These are phyloP conservation scores for Crambe crambe DNA, from an alignment of 37 sponge, comb jelly and placozoan species.

Conservation along the genomic window DNA sequence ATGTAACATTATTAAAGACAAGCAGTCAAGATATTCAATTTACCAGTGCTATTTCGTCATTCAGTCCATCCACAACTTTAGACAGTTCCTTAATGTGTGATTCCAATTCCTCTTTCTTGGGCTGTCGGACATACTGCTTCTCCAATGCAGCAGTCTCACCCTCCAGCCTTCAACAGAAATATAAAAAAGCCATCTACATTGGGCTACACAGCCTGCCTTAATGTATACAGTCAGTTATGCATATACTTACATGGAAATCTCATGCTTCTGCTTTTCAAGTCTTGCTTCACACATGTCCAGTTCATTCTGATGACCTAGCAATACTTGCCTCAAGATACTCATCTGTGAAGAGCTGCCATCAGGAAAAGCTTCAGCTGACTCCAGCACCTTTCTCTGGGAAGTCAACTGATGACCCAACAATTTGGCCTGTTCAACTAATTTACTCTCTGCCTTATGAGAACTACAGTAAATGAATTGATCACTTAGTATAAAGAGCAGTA, in stretches of 20 bases:
- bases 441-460: slow-evolving; percentile 56
- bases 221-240: too few species aligned
- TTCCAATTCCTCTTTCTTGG: slow-evolving; percentile 64
- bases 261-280: slow-evolving; percentile 38
- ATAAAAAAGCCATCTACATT: background rate
- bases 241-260: slow-evolving; percentile 46
- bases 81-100: slow-evolving; percentile 17
- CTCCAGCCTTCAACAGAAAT: slow-evolving; percentile 46
- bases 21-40: too few species aligned
- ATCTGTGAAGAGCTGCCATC: slow-evolving; percentile 59
- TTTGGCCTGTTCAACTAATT: slow-evolving; percentile 50
- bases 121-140: slow-evolving; percentile 47
- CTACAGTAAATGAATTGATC: slow-evolving; percentile 6
- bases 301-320: slow-evolving; percentile 75
- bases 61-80: slow-evolving; percentile 31
- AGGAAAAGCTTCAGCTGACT: slow-evolving; percentile 64
- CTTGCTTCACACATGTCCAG: slow-evolving; percentile 54
- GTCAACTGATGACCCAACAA: slow-evolving; percentile 49
- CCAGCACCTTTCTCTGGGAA: slow-evolving; percentile 58
- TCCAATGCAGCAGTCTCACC: slow-evolving; percentile 28
- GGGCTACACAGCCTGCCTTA: background rate
- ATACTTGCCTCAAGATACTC: slow-evolving; percentile 45
- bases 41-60: slow-evolving; percentile 38
- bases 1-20: too few species aligned
- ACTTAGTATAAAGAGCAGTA: background rate